Evolutionary conservation across 2,797 vertebrate species (phyloP).

Genomic region (Pangasius mekongensis): DNA sequence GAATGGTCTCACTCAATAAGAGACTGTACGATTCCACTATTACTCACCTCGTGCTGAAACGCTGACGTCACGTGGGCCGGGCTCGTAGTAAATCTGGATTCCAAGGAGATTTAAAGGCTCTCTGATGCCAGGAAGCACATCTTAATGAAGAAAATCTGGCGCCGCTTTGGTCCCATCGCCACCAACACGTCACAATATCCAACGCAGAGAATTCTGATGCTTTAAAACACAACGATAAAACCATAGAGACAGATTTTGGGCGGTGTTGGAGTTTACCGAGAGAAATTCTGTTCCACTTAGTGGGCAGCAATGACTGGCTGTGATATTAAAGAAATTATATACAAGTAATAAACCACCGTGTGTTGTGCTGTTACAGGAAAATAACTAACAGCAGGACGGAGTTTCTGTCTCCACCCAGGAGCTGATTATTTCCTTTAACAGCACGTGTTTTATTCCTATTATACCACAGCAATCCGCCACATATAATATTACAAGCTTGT

Average conservation of each 20-base stretch:
- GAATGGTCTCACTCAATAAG: background rate
- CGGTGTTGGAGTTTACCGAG: background rate
- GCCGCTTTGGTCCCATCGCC: background rate
- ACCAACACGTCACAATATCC: background rate
- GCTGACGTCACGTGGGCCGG: background rate
- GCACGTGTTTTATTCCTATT: background rate
- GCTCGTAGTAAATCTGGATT: background rate
- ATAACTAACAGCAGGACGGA: background rate
- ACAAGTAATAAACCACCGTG: background rate
- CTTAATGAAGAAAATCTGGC: background rate
- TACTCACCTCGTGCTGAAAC: background rate
- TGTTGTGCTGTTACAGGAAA: background rate
- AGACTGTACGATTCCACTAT: background rate
- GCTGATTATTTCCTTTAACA: background rate
- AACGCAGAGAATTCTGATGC: background rate
- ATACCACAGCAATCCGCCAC: background rate
- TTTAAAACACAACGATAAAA: background rate
- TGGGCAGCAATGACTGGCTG: background rate
- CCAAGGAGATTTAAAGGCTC: conserved; percentile 2
- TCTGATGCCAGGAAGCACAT: background rate
- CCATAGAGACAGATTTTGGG: background rate
- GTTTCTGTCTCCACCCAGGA: too few species aligned
- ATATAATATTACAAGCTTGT: background rate
- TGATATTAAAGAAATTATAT: background rate
- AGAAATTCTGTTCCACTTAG: background rate